These are phyloP conservation scores for Rousettus leschenaultii DNA, from an alignment of 2,113 vertebrate genomes.

Conservation along the genomic window DNA sequence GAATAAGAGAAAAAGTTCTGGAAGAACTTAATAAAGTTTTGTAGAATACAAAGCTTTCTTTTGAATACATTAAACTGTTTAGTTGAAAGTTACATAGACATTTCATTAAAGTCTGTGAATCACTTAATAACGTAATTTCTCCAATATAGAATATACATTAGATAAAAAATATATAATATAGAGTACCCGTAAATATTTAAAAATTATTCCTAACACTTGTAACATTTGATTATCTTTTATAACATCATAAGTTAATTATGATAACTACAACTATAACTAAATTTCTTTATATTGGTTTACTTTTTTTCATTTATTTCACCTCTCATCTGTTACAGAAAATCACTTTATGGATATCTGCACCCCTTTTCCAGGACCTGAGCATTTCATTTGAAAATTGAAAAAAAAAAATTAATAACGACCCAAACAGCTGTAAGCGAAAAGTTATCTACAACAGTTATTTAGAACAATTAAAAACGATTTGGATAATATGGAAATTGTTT, in stretches of 20 bases:
- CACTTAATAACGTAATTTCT: neutral
- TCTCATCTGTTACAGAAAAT: slow-evolving; percentile 64
- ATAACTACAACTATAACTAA: neutral
- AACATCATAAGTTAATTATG: neutral
- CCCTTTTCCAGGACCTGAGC: slow-evolving; percentile 64
- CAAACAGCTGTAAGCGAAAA: neutral
- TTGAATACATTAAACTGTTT: neutral
- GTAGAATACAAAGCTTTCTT: neutral
- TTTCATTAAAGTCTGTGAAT: neutral
- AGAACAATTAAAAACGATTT: neutral
- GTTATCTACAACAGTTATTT: neutral
- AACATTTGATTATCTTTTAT: neutral
- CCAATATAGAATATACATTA: neutral
- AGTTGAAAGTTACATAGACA: neutral
- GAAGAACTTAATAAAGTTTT: neutral
- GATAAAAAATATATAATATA: neutral
- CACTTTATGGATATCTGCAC: slow-evolving; percentile 59
- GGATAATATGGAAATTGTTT: neutral
- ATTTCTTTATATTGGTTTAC: slow-evolving; percentile 8
- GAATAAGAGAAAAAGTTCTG: neutral
- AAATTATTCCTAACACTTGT: neutral
- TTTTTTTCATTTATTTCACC: neutral
- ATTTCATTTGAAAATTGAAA: slow-evolving; percentile 42
- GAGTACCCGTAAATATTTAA: neutral
- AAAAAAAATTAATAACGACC: neutral